Percentiles rank a stretch among this genome's conserved stretches.
Conservation (phyloP, 2,888 invertebrate genomes). For the Acleris laterana region DNA sequence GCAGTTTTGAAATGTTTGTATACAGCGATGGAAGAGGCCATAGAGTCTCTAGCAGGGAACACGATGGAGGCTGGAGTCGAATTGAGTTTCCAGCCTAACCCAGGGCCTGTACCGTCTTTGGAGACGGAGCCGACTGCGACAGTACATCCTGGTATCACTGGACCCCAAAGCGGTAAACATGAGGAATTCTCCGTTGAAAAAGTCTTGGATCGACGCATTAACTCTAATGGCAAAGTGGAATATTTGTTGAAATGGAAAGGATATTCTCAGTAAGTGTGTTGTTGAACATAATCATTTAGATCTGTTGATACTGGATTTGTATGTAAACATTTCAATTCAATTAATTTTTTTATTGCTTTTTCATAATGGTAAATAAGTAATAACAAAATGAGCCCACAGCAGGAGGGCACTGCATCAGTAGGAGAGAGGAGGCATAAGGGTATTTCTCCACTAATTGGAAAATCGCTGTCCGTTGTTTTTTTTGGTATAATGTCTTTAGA, state of each 20-base stretch:
- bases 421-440: too few relatives aligned
- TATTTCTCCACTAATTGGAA: too few relatives aligned
- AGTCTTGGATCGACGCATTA: slow-evolving; percentile 87
- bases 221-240: slow-evolving; percentile 87
- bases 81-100: slow-evolving; percentile 22
- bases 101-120: slow-evolving; percentile 42
- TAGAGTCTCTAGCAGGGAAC: slow-evolving; percentile 23
- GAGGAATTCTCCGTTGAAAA: slow-evolving; percentile 92
- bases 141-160: slow-evolving; percentile 42
- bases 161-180: slow-evolving; percentile 66
- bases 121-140: slow-evolving; percentile 45
- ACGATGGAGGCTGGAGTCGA: slow-evolving; percentile 24
- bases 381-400: too few relatives aligned
- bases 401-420: too few relatives aligned
- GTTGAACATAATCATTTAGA: not conserved
- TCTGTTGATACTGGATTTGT: not conserved
- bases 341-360: too few relatives aligned
- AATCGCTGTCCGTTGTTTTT: too few relatives aligned
- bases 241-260: slow-evolving; percentile 88
- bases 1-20: not conserved
- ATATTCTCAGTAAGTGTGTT: slow-evolving; percentile 83
- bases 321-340: too few relatives aligned
- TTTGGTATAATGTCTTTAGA: too few relatives aligned
- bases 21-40: slow-evolving; percentile 33
- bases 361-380: too few relatives aligned